Conservation (phyloP, 1,140 invertebrate genomes). For the Zaprionus kolodkinae region DNA sequence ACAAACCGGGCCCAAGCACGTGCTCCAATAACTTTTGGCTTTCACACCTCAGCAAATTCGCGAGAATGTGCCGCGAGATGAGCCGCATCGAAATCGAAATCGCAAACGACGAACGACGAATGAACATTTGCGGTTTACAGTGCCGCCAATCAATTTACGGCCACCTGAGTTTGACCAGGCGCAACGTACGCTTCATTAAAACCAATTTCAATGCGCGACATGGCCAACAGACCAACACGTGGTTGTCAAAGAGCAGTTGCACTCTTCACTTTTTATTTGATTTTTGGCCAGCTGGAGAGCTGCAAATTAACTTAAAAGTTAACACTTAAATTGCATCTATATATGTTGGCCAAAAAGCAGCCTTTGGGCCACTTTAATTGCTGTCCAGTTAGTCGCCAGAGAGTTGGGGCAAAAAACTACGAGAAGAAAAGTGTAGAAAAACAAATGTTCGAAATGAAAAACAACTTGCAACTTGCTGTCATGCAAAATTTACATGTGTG, state of each 20-base stretch:
- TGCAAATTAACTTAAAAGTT: slow-evolving; percentile 12
- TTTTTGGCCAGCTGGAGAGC: slow-evolving; percentile 2
- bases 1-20: slow-evolving; percentile 57
- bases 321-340: slow-evolving; percentile 5
- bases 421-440: slow-evolving; percentile 2
- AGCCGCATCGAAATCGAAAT: not conserved
- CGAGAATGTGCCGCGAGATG: slow-evolving; percentile 14
- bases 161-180: slow-evolving; percentile 24
- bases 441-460: slow-evolving; percentile 19
- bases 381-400: not conserved
- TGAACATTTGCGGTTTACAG: slow-evolving; percentile 53
- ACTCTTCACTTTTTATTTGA: slow-evolving; percentile 28
- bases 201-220: slow-evolving; percentile 58
- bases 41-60: slow-evolving; percentile 71
- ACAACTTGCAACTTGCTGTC: slow-evolving; percentile 26
- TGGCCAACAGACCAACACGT: slow-evolving; percentile 23
- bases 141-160: slow-evolving; percentile 68
- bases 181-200: slow-evolving; percentile 62
- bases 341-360: not conserved
- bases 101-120: not conserved
- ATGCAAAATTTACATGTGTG: slow-evolving; percentile 48
- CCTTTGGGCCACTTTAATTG: not conserved
- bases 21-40: slow-evolving; percentile 72
- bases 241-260: slow-evolving; percentile 26
- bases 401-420: not conserved